Evolutionary conservation across 2,888 invertebrate genomes (phyloP), one percentile per base, ranked within the genome.

Genomic region (Luperina testacea): DNA sequence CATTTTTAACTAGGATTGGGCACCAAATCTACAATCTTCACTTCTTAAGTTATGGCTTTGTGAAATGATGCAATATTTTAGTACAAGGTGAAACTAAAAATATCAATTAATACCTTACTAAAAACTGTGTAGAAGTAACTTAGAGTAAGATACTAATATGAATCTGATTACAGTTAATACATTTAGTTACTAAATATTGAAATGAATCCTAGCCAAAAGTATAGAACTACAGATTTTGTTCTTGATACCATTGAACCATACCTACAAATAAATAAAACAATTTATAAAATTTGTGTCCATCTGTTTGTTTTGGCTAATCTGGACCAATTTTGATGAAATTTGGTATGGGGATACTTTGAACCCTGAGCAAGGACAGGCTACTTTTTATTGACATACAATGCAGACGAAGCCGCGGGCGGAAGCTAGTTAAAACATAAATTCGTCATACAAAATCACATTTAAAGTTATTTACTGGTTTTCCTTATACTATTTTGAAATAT

Each of bases 31-130:
- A 57, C 15, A 9, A 61, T 65, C 7, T 53, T 71, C 24, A 73
- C 32, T 42, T 48, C 48, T 2, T 69, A 61, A 48, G 13, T 20
- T 24, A 69, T 27, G 24, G 27, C n/a, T 61, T 59, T 32, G 51
- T 42, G 75, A 70, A 63, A 81, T 89, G 89, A 88, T 89, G 88
- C 83, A 89, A 89, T 87, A 85, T 63, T 32, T 65, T 42, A 57
- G 11, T 53, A 67, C 42, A n/a, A 64, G 61, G 53, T 81, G 82
- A 80, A 88, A 88, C n/a, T 38, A 24, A 48, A 57, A 53, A 57
- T 9, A 69, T 48, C 24, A 64, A 27, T 11, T 32, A 20, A 42
- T 20, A 68, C 11, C 20, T 53, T 8, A 51, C 17, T 27, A 42
- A 48, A 64, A 51, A 13, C 20, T 38, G 1, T 24, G 9, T n/a